Percentiles rank a stretch among this genome's conserved stretches.
These are phyloP conservation scores for Lepilemur septentrionalis DNA, from an alignment of 2,797 vertebrate species.

Conservation along the genomic window DNA sequence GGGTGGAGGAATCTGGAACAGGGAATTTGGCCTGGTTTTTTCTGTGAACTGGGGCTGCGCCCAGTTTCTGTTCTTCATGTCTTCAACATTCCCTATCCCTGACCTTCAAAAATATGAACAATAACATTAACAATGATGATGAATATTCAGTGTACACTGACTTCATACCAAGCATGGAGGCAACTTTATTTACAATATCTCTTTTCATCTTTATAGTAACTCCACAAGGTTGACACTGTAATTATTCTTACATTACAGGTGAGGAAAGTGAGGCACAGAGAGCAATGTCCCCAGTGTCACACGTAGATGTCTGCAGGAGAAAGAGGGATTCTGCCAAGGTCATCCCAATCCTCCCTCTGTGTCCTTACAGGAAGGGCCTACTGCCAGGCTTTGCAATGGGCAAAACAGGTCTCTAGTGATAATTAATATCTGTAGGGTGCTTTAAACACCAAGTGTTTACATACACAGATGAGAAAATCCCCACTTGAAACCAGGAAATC, in stretches of 20 bases:
- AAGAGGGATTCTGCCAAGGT: not conserved
- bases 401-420: not conserved
- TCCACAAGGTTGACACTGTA: not conserved
- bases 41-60: slow-evolving; percentile 67
- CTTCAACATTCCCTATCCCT: slow-evolving; percentile 67
- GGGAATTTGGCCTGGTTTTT: slow-evolving; percentile 68
- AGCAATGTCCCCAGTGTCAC: not conserved
- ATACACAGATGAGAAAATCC: not conserved
- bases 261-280: slow-evolving; percentile 34
- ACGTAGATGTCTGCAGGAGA: not conserved
- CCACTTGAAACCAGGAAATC: not conserved
- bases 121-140: slow-evolving; percentile 59
- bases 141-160: not conserved
- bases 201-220: slow-evolving; percentile 24
- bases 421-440: not conserved
- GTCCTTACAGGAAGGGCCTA: not conserved
- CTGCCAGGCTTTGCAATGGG: not conserved
- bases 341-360: not conserved
- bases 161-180: not conserved
- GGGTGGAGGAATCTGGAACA: slow-evolving; percentile 75
- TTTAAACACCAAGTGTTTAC: slow-evolving; percentile 1
- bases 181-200: not conserved
- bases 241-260: not conserved
- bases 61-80: slow-evolving; percentile 59
- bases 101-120: slow-evolving; percentile 75